These are phyloP conservation scores for Brachymystax lenok DNA, from an alignment of 2,797 vertebrate species.

Conservation along the genomic window DNA sequence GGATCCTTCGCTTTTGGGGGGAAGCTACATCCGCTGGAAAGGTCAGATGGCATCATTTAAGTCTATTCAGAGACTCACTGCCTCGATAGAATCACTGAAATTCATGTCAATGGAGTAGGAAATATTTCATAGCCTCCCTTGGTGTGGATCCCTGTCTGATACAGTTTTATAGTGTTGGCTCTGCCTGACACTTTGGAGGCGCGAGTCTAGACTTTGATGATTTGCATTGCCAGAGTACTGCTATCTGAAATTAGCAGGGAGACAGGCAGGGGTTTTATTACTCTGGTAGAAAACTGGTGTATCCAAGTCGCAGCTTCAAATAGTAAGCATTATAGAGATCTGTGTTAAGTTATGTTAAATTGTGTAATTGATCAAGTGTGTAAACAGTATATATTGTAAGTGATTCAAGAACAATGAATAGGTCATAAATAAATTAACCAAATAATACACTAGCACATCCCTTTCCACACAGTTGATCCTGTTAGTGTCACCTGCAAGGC, in stretches of 20 bases:
- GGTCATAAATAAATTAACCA: not conserved
- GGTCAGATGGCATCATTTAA: conserved; percentile 28
- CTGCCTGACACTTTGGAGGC: conserved; percentile 29
- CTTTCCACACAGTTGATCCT: not conserved
- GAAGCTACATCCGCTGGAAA: conserved; percentile 35
- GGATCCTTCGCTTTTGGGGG: conserved; percentile 18
- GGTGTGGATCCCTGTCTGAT: not conserved
- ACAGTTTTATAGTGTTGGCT: not conserved
- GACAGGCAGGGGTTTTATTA: not conserved
- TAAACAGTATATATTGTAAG: not conserved
- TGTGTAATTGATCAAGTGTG: not conserved
- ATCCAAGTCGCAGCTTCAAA: not conserved
- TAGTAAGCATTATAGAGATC: no score
- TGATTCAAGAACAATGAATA: not conserved
- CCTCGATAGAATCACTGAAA: conserved; percentile 28
- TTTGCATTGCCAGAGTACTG: conserved; percentile 43
- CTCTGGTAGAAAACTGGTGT: not conserved
- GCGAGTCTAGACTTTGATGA: conserved; percentile 39
- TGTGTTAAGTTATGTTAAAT: no score
- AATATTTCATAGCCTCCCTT: conserved; percentile 24
- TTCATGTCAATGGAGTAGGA: conserved; percentile 13
- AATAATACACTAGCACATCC: not conserved
- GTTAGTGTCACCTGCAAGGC: not conserved
- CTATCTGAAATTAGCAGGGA: conserved; percentile 18
- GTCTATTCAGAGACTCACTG: conserved; percentile 19